Conservation (phyloP, 2,888 invertebrate species). For the Eucriotettix oculatus region DNA sequence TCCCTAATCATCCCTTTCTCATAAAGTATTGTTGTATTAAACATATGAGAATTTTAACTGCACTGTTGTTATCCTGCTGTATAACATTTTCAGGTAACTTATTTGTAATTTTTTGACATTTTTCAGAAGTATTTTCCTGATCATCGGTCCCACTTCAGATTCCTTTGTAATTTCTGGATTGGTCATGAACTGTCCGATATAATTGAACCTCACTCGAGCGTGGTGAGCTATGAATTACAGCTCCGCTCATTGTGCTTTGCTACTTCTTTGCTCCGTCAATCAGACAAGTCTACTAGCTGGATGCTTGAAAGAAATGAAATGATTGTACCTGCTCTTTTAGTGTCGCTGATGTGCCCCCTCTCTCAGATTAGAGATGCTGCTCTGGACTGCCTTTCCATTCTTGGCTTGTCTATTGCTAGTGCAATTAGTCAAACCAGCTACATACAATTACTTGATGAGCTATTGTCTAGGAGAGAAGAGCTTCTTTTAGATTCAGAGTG, state of each 20-base stretch:
- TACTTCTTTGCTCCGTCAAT: constrained; percentile 12
- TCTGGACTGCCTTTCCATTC: constrained; percentile 31
- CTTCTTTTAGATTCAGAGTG: constrained; percentile 39
- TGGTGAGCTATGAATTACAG: constrained; percentile 22
- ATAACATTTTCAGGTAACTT: not conserved
- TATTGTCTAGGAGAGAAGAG: constrained; percentile 36
- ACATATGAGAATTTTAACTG: too few relatives aligned
- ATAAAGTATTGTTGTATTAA: too few relatives aligned
- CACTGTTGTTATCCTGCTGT: too few relatives aligned
- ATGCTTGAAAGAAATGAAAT: constrained; percentile 21
- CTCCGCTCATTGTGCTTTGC: constrained; percentile 28
- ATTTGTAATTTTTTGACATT: constrained; percentile 26
- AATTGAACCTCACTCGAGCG: constrained; percentile 23
- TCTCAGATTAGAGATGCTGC: constrained; percentile 36
- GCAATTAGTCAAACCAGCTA: constrained; percentile 1
- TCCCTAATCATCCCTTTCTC: too few relatives aligned
- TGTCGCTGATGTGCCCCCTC: constrained; percentile 39
- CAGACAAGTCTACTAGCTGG: constrained; percentile 17
- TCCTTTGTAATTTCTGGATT: constrained; percentile 38
- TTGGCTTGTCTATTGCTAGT: not conserved
- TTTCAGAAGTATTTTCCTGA: constrained; percentile 29
- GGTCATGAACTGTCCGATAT: constrained; percentile 22
- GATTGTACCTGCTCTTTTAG: constrained; percentile 32
- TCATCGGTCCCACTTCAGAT: constrained; percentile 32
- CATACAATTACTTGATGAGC: constrained; percentile 26